phyloP scores from a whole-genome alignment of 2,797 vertebrate genomes.

The Cygnus olor region DNA sequence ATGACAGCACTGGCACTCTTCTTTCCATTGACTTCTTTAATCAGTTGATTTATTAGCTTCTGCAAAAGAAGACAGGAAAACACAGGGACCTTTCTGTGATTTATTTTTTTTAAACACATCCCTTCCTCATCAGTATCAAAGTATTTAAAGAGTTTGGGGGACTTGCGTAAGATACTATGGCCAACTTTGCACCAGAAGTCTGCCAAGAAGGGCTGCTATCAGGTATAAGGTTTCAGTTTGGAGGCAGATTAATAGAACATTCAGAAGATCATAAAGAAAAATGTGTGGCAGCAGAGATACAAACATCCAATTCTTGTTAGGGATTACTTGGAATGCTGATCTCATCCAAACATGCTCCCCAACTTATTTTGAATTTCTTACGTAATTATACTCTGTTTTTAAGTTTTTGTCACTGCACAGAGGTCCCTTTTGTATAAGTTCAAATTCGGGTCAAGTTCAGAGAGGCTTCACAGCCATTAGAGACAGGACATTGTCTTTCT shows the following conservation, averaged over 20 bases:
- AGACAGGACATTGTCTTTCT: not conserved
- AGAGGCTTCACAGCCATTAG: not conserved
- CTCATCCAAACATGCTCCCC: not conserved
- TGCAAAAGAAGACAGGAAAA: not conserved
- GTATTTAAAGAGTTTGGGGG: not conserved
- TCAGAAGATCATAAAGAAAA: not conserved
- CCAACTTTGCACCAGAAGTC: not conserved
- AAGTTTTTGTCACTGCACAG: conserved; percentile 20
- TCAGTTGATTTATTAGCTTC: not conserved
- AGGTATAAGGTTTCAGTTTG: not conserved
- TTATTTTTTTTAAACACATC: not conserved
- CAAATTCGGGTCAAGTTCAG: not conserved
- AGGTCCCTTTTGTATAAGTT: not conserved
- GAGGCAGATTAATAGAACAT: not conserved
- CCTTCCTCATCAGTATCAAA: not conserved
- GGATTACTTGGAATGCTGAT: conserved; percentile 2
- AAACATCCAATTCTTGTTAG: not conserved
- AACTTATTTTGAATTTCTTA: conserved; percentile 67
- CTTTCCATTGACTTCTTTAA: not conserved
- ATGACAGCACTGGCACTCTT: not conserved
- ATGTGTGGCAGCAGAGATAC: not conserved
- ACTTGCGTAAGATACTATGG: not conserved
- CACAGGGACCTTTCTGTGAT: not conserved
- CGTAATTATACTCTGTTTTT: conserved; percentile 45
- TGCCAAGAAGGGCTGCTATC: not conserved